Conservation (phyloP, 2,888 invertebrate species). For the Epinotia nisella region DNA sequence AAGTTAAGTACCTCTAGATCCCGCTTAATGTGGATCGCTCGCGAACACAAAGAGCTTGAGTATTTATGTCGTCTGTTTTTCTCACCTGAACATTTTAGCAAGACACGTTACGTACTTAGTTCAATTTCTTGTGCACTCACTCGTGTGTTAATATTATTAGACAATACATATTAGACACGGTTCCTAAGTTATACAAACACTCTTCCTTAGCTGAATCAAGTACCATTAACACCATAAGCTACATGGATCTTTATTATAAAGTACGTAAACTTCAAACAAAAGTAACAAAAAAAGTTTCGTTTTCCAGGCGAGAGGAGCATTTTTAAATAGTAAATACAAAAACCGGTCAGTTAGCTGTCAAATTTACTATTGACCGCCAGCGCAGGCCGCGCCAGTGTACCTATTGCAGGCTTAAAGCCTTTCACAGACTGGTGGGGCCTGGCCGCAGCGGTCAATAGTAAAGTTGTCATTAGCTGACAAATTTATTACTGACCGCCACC, state of each 20-base stretch:
- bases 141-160: neutral
- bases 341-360: too few species aligned
- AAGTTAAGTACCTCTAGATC: neutral
- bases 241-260: neutral
- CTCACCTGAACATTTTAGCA: constrained; percentile 10
- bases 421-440: too few species aligned
- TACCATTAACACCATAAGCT: too few species aligned
- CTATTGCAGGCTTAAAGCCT: too few species aligned
- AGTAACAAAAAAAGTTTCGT: too few species aligned
- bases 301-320: too few species aligned
- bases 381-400: too few species aligned
- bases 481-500: too few species aligned
- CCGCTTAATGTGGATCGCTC: constrained; percentile 19
- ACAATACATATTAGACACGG: neutral
- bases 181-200: neutral
- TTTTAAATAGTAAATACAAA: too few species aligned
- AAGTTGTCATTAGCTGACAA: too few species aligned
- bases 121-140: neutral
- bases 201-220: neutral
- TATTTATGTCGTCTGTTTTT: constrained; percentile 23
- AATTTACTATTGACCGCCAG: too few species aligned
- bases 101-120: neutral
- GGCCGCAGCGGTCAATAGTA: too few species aligned
- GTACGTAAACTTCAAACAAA: neutral
- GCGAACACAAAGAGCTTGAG: constrained; percentile 24